Evolutionary conservation across 2,797 vertebrate species (phyloP), one percentile per base, ranked within the genome.

Genomic region (Neostethus bicornis): DNA sequence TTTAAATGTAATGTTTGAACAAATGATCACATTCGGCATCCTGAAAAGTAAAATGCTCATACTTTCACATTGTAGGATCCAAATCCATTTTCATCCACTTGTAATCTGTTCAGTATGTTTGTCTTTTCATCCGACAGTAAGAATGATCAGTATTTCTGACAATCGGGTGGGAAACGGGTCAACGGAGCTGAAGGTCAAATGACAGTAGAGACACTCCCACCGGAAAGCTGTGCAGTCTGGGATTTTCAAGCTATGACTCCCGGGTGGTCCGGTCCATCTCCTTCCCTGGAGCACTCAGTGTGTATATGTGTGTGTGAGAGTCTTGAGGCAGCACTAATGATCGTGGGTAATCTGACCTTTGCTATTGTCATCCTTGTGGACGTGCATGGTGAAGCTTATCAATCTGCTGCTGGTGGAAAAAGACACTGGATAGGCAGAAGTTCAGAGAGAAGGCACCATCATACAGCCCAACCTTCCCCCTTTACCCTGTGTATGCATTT

Each of bases 231-330:
- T 67, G 81, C 79, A 85, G 85, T 80, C 75, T 83, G 79, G 70
- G 42, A 84, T 80, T 84, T 28, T 62, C 42, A 73, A 86, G 80
- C 65, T 82, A 79, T 62, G 57, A 5, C 81, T 80, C 51, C 73
- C 77, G 91, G 91, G 89, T 93, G 91, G 90, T 92, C 92, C 32
- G 48, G 77, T 73, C 75, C 73, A 70, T 90, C 91, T 91, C 80
- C 61, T 48, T 45, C 61, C 52, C 59, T 54, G 35, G 39, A 66
- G 55, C 5, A 17, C 21, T 46, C 31, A 8, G 61, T 54, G 61
- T 65, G 55, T 32, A 38, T 77, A 6, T 9, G 16, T 46, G 61
- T 55, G 59, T 64, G 59, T 32, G 49, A 71, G 78, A 63, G 68
- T 77, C 69, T 59, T 23, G 23, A 79, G 64, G 61, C 75, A 58